These are phyloP conservation scores for Microcebus tavaratra DNA, from an alignment of 2,113 vertebrate species.

Conservation along the genomic window DNA sequence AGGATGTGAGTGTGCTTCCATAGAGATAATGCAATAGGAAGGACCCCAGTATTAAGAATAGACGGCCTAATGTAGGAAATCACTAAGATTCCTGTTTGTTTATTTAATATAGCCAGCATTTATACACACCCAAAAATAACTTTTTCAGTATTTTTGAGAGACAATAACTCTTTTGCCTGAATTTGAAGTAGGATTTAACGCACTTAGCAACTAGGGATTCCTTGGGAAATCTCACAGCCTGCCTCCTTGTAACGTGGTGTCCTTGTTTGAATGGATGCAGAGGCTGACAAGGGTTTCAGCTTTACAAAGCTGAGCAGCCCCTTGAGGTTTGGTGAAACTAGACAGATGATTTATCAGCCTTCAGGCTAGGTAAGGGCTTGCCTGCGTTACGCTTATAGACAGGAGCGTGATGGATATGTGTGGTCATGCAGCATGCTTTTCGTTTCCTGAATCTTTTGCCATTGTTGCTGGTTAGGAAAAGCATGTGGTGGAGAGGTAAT, in stretches of 20 bases:
- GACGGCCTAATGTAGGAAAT: background rate
- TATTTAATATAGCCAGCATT: background rate
- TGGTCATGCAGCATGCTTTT: constrained; percentile 25
- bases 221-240: background rate
- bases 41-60: background rate
- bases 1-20: background rate
- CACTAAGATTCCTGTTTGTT: background rate
- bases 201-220: background rate
- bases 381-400: background rate
- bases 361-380: constrained; percentile 18
- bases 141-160: background rate
- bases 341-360: constrained; percentile 47
- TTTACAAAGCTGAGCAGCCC: constrained; percentile 20
- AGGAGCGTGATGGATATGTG: background rate
- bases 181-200: background rate
- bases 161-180: background rate
- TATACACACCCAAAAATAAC: background rate
- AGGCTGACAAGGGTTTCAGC: background rate
- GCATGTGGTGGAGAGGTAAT: constrained; percentile 32
- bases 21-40: background rate
- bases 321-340: background rate
- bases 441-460: constrained; percentile 4
- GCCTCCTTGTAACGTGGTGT: background rate
- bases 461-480: constrained; percentile 42
- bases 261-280: constrained; percentile 13